Evolutionary conservation across 2,888 invertebrate species (phyloP), one percentile per base, ranked within the genome.

Genomic region (Lumbricus terrestris): DNA sequence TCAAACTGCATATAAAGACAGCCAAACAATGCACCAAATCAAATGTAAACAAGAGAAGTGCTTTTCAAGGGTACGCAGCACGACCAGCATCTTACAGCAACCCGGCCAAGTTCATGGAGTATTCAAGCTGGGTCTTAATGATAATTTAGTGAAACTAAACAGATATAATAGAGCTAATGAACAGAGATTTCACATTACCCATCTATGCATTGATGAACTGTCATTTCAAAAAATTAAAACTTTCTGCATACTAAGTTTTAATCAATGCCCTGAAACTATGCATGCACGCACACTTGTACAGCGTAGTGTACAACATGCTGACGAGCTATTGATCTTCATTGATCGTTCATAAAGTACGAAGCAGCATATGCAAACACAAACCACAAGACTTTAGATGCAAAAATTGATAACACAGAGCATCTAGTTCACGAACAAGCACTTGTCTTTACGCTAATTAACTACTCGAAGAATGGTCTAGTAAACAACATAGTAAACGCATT

Each of bases 241-340:
- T 69, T 29, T n/a, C 69, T 69, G 69, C 69, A 69, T 69, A 6
- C 69, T n/a, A 69, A 69, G 29, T 69, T 69, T 47, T n/a, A 69
- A n/a, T 69, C 69, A 69, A 69, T 69, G n/a, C 69, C 69, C 69
- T 69, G 5, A 29, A n/a, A 69, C 69, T 69, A 69, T 1, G 29
- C 29, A 69, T 69, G 69, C 13, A 54, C 29, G 54, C 54, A 69
- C 13, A 69, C 69, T 23, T 69, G 69, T 69, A 69, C 69, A 69
- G 69, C 29, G n/a, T 69, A 69, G 69, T 69, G 69, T 69, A 69
- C n/a, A 69, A n/a, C 69, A 69, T 69, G 69, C 11, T 69, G 69
- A 69, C n/a, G n/a, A n/a, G n/a, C n/a, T 69, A 69, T 69, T 69
- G 69, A 69, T 69, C n/a, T 69, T 69, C 69, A 69, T 69, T n/a